A percentile compares a stretch with the other conserved stretches of the same genome.
Evolutionary conservation across 1,140 invertebrate genomes (phyloP).

Genomic region (Brachionus rotundiformis): DNA sequence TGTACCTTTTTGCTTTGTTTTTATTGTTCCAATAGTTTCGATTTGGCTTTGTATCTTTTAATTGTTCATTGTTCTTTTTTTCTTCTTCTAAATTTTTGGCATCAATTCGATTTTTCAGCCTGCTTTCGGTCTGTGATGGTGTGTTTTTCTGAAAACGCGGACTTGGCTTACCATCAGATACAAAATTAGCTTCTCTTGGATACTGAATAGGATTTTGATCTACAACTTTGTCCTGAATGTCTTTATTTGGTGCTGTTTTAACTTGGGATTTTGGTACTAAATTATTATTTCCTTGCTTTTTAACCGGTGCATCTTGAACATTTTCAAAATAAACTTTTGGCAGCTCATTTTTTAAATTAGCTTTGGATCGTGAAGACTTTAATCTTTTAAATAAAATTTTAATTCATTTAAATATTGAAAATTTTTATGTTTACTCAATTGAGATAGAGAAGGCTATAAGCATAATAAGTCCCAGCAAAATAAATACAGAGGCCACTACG

Average conservation of each 20-base stretch:
- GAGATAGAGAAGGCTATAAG: background rate
- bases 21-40: slow-evolving; percentile 37
- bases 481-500: background rate
- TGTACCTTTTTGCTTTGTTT: background rate
- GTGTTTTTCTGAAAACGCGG: slow-evolving; percentile 28
- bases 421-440: background rate
- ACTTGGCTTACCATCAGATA: background rate
- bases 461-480: background rate
- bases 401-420: background rate
- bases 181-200: background rate
- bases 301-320: background rate
- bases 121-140: background rate
- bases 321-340: background rate
- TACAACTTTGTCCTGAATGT: background rate
- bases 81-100: background rate
- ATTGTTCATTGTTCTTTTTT: background rate
- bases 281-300: background rate
- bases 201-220: background rate
- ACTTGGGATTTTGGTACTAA: background rate
- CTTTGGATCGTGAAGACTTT: background rate
- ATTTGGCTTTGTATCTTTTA: background rate
- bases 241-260: background rate
- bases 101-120: background rate
- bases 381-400: background rate
- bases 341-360: background rate